Percentiles rank a stretch among this genome's conserved stretches.
Conservation (phyloP, 1,140 invertebrate genomes). For the Portunus trituberculatus region DNA sequence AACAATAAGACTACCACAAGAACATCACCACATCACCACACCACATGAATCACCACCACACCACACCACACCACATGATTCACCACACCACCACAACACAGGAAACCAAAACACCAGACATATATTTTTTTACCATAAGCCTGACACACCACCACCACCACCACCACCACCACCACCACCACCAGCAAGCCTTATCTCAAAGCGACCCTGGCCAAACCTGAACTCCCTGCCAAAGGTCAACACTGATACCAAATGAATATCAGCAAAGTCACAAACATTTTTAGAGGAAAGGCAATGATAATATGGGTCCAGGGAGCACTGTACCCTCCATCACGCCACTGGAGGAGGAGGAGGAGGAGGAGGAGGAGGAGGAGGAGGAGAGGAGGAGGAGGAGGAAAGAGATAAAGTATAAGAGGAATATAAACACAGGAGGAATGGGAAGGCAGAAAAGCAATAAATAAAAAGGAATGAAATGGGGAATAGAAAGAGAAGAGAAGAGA, state of each 20-base stretch:
- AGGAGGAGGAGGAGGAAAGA: neutral
- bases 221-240: neutral
- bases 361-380: neutral
- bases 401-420: neutral
- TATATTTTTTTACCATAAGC: no score
- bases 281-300: neutral
- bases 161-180: neutral
- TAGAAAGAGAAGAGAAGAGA: neutral
- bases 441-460: neutral
- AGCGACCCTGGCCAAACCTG: neutral
- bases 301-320: neutral
- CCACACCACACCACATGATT: no score
- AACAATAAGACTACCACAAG: neutral
- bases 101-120: no score
- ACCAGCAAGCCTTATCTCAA: neutral
- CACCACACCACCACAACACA: no score
- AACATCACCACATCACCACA: neutral
- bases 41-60: neutral
- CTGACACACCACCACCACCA: no score
- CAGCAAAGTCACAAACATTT: neutral
- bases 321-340: neutral
- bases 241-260: neutral
- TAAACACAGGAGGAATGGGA: neutral
- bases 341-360: neutral
- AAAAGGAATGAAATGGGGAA: neutral